Base-by-base conservation (phyloP, 2,797 vertebrate species). In the Falco concolor region DNA sequence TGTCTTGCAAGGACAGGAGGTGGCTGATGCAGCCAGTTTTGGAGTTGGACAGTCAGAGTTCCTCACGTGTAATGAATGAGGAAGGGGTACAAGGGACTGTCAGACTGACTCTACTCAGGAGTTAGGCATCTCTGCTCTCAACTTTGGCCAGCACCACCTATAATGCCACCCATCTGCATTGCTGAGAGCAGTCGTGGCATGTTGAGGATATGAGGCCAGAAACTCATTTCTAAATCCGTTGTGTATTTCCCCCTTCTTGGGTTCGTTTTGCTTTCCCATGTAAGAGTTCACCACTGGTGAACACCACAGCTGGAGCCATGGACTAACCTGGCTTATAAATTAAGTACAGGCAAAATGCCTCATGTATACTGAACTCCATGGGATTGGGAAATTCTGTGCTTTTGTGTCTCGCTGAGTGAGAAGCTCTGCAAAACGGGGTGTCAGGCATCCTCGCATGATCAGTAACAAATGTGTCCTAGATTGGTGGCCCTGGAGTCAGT, bases 401-500 rank as follows among this genome's bases (percentile, higher is more conserved):
- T 25, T 42, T 32, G 52, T 5, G 5, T 53, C 61, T 75, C 8
- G 3, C 28, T 38, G 49, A 5, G 44, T 21, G 57, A 10, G 54
- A 25, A 67, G 53, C 60, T 50, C 38, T 59, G 77, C 60, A 13
- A 21, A 22, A 69, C 6, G 5, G 25, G 5, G 4, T 40, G 17
- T 19, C 6, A 2, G 54, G n/a, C 27, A 19, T 24, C 47, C 38
- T 8, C 20, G 36, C 6, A 3, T 13, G 24, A 4, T 10, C 49
- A 10, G 40, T 40, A n/a, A 23, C 52, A 38, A 12, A 10, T 1
- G 1, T 8, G 45, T 44, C 38, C 42, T 8, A 24, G 24, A 8
- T n/a, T 32, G 8, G 27, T 13, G 24, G 0, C 5, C 8, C 2
- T 2, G 1, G 10, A 10, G 4, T 19, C 25, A 2, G 10, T 16